Conservation (phyloP, 2,888 invertebrate genomes). For the Callimorpha dominula region DNA sequence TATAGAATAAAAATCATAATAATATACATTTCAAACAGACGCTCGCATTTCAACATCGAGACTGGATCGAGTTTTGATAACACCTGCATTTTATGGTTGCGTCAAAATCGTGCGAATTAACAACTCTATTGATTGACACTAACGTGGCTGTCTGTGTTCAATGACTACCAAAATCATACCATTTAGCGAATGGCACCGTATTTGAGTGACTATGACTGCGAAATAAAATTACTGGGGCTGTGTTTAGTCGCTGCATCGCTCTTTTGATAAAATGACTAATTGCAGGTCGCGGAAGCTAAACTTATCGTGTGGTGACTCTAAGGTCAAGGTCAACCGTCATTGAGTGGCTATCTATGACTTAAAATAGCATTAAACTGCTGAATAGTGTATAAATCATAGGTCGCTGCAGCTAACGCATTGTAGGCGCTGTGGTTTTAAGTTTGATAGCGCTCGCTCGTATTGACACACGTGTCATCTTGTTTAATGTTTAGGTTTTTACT, state of each 20-base stretch:
- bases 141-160: neutral
- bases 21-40: neutral
- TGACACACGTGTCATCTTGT: neutral
- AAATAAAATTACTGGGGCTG: no score
- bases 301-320: no score
- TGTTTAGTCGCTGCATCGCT: no score
- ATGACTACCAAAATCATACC: neutral
- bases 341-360: neutral
- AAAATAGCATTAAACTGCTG: neutral
- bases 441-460: neutral
- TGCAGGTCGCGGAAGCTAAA: no score
- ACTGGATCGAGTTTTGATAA: neutral
- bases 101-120: neutral
- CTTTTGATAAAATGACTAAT: no score
- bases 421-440: no score
- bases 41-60: neutral
- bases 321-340: neutral
- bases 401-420: no score
- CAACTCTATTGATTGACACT: neutral
- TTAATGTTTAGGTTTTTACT: no score
- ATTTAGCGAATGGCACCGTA: neutral
- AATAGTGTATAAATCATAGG: no score
- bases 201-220: neutral
- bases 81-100: neutral
- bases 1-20: neutral